Evolutionary conservation across 2,113 vertebrate genomes (phyloP).

Genomic region (Psammodynastes pulverulentus): DNA sequence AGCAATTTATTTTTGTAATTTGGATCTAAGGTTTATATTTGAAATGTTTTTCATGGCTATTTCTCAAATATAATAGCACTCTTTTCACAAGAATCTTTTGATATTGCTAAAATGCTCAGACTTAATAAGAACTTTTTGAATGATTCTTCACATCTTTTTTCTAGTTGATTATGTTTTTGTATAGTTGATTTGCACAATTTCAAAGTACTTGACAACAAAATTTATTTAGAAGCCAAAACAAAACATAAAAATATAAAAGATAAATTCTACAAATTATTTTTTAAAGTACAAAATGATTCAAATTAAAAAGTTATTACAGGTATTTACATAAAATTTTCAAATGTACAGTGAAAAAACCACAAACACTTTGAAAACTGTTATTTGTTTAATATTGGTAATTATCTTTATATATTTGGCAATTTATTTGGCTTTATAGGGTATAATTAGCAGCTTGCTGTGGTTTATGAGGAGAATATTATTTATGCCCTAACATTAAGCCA

Average conservation of each 20-base stretch:
- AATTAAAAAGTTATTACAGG: conserved; percentile 46
- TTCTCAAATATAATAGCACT: conserved; percentile 36
- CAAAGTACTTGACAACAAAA: conserved; percentile 54
- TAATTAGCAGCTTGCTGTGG: conserved; percentile 31
- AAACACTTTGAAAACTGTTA: conserved; percentile 44
- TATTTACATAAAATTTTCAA: conserved; percentile 49
- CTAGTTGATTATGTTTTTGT: conserved; percentile 42
- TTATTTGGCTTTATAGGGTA: conserved; percentile 18
- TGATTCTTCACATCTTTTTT: conserved; percentile 26
- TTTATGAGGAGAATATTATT: conserved; percentile 24
- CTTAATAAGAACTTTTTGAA: conserved; percentile 48
- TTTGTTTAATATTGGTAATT: conserved; percentile 59
- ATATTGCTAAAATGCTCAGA: conserved; percentile 27
- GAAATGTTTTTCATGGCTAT: conserved; percentile 46
- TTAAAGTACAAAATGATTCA: conserved; percentile 52
- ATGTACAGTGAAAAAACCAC: conserved; percentile 20
- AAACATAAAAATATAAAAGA: conserved; percentile 55
- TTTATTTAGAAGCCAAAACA: conserved; percentile 53
- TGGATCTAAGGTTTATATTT: conserved; percentile 64
- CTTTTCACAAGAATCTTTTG: conserved; percentile 47
- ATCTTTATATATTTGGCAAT: conserved; percentile 52
- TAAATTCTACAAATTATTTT: conserved; percentile 48
- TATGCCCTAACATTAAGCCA: conserved; percentile 7
- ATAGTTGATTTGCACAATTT: conserved; percentile 58
- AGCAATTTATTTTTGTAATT: conserved; percentile 67